Evolutionary conservation across 1,140 invertebrate genomes (phyloP).

Genomic region (Sarcophaga peregrina): DNA sequence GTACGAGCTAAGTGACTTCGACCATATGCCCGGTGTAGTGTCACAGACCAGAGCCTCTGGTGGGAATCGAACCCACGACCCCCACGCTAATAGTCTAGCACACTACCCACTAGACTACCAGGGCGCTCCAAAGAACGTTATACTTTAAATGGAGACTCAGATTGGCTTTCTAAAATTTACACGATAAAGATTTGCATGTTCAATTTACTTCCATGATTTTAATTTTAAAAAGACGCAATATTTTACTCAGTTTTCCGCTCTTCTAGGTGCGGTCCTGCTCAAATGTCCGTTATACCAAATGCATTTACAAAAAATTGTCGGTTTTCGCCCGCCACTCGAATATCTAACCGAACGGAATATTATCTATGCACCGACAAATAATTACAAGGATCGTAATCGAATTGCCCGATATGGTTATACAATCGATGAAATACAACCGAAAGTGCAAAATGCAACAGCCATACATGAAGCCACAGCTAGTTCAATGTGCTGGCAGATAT

Average conservation of each 20-base stretch:
- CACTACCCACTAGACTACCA: no score
- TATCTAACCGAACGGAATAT: conserved; percentile 55
- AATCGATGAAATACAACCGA: conserved; percentile 53
- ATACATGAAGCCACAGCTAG: conserved; percentile 55
- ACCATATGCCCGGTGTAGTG: no score
- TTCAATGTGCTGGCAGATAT: conserved; percentile 68
- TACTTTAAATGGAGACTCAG: no score
- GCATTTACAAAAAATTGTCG: conserved; percentile 64
- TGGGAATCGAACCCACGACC: no score
- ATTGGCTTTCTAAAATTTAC: not conserved
- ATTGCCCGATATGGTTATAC: conserved; percentile 43
- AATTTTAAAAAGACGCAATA: not conserved
- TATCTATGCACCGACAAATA: conserved; percentile 52
- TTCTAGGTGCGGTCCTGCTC: conserved; percentile 56
- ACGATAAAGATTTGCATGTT: not conserved
- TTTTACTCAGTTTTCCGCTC: not conserved
- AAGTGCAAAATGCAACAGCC: conserved; percentile 46
- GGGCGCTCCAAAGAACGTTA: no score
- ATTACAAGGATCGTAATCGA: conserved; percentile 57
- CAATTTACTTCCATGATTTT: not conserved
- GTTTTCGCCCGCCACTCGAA: conserved; percentile 60
- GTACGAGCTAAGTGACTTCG: no score
- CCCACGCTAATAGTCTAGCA: no score
- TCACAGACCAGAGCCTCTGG: no score
- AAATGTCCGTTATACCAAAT: conserved; percentile 63